Conservation (phyloP, 2,113 vertebrate species). For the Trichechus manatus region DNA sequence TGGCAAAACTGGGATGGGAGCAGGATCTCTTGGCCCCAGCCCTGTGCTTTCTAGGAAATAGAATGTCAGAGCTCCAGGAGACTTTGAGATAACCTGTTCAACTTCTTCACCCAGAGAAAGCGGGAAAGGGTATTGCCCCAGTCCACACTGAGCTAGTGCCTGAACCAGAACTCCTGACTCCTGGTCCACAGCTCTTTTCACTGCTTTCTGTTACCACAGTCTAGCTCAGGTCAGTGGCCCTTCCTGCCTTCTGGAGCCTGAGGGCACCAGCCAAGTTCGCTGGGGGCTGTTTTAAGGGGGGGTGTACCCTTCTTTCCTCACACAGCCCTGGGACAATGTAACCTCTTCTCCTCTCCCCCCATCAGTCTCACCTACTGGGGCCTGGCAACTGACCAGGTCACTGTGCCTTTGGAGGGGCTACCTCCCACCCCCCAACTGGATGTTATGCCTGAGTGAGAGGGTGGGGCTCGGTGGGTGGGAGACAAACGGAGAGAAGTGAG, state of each 20-base stretch:
- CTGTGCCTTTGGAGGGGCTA: background rate
- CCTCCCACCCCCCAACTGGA: background rate
- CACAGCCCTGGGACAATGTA: background rate
- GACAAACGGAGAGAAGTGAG: slow-evolving; percentile 80
- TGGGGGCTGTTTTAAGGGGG: background rate
- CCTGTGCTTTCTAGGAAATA: background rate
- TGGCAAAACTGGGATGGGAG: background rate
- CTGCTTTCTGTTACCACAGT: too few relatives aligned
- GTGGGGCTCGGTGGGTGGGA: slow-evolving; percentile 67
- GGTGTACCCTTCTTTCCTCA: background rate
- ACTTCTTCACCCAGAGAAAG: background rate
- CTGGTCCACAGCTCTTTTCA: background rate
- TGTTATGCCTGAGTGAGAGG: slow-evolving; percentile 48
- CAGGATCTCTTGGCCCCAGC: background rate
- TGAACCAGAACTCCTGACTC: background rate
- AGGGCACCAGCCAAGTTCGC: background rate
- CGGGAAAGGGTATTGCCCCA: background rate
- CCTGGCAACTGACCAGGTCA: background rate
- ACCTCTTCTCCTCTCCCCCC: background rate
- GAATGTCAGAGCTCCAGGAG: background rate
- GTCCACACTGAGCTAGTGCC: background rate
- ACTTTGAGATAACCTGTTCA: background rate
- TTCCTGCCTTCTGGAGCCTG: background rate
- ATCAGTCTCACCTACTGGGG: background rate
- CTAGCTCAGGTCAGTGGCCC: background rate